phyloP scores from a whole-genome alignment of 2,888 invertebrate species.

The Apamea epomidion region DNA sequence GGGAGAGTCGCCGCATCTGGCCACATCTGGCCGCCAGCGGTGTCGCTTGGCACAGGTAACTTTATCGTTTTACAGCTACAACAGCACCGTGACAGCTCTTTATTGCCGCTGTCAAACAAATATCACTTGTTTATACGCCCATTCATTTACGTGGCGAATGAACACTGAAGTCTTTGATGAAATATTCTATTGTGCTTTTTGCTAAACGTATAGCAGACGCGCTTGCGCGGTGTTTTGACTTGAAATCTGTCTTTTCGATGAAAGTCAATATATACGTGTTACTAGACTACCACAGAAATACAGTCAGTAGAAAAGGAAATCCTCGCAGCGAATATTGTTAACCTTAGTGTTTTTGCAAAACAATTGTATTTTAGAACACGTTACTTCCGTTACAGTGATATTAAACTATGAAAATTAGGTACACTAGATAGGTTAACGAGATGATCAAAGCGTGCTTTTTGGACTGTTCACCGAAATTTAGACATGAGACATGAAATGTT shows the following conservation, averaged over 20 bases:
- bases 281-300: neutral
- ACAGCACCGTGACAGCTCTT: constrained; percentile 59
- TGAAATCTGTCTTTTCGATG: neutral
- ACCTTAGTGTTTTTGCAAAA: neutral
- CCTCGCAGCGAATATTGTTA: neutral
- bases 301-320: neutral
- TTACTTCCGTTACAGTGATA: neutral
- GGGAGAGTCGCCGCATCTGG: constrained; percentile 57
- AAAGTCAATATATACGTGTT: neutral
- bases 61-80: constrained; percentile 69
- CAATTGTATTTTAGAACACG: neutral
- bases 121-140: constrained; percentile 45
- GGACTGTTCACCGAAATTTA: neutral
- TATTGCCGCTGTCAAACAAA: constrained; percentile 50
- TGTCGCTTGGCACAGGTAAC: constrained; percentile 72
- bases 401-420: neutral
- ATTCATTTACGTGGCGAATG: constrained; percentile 35
- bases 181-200: constrained; percentile 18
- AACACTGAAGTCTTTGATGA: neutral
- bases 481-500: constrained; percentile 8
- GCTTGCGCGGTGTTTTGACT: neutral
- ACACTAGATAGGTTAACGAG: neutral
- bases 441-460: constrained; percentile 8
- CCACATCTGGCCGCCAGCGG: constrained; percentile 76
- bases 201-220: neutral